Evolutionary conservation across 2,113 vertebrate genomes (phyloP).

Genomic region (Nyctereutes procyonoides): DNA sequence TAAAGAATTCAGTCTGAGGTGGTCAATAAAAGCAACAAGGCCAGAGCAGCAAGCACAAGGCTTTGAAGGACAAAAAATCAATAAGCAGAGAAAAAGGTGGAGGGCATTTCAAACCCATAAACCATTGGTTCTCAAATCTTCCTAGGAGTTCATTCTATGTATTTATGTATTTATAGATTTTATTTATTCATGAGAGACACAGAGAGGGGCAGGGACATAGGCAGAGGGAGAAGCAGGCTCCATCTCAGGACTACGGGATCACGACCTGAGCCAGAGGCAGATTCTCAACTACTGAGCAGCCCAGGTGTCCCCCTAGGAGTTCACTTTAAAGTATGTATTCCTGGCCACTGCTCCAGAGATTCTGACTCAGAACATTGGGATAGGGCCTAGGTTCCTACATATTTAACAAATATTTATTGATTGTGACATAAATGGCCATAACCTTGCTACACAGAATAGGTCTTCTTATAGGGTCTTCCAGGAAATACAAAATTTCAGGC

Average conservation of each 20-base stretch:
- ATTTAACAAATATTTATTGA: constrained; percentile 38
- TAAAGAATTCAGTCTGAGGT: constrained; percentile 24
- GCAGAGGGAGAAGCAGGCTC: too few species aligned
- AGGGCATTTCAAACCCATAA: background rate
- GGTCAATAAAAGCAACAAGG: background rate
- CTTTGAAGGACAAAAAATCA: constrained; percentile 51
- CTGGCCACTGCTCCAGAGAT: background rate
- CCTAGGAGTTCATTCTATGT: background rate
- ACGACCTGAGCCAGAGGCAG: too few species aligned
- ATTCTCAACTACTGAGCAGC: too few species aligned
- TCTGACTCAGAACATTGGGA: background rate
- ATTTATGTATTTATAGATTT: too few species aligned
- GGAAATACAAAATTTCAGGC: constrained; percentile 49
- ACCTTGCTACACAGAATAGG: background rate
- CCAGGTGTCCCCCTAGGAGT: background rate
- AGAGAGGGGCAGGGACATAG: too few species aligned
- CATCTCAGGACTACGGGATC: too few species aligned
- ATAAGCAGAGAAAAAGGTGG: background rate
- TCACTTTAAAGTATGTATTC: constrained; percentile 24
- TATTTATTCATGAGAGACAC: too few species aligned
- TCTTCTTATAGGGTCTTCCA: background rate
- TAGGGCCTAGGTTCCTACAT: background rate
- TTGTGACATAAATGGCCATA: background rate
- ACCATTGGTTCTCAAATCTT: constrained; percentile 8
- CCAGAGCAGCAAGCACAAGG: background rate